Evolutionary conservation across 37 sponge, comb jelly and placozoan genomes (phyloP).

Genomic region (Tethya wilhelma): DNA sequence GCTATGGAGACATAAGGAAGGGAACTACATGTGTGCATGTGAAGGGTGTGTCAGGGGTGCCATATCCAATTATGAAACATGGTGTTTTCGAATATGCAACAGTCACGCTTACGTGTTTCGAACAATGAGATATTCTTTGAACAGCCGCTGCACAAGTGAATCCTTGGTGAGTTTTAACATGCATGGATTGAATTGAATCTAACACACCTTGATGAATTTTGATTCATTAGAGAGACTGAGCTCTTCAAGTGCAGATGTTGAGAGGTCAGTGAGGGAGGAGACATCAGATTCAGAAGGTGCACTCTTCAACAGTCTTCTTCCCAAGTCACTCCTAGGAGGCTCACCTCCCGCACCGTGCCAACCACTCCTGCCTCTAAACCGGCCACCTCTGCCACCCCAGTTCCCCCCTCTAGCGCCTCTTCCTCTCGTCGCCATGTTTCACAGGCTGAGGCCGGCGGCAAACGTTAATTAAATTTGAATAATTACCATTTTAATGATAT

Average conservation of each 20-base stretch:
- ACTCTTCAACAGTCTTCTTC: too few species aligned
- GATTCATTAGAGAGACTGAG: constrained; percentile 22
- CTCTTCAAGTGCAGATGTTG: background rate
- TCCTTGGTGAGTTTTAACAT: background rate
- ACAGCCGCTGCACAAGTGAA: constrained; percentile 36
- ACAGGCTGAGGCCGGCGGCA: too few species aligned
- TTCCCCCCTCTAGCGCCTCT: too few species aligned
- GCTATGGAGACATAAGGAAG: constrained; percentile 46
- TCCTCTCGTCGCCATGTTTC: too few species aligned
- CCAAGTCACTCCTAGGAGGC: too few species aligned
- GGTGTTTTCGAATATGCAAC: background rate
- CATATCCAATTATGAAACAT: too few species aligned
- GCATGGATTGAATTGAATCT: background rate
- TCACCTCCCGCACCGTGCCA: too few species aligned
- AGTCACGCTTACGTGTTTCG: constrained; percentile 51
- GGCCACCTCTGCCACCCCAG: background rate
- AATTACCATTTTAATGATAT: too few species aligned
- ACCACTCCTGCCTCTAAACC: background rate
- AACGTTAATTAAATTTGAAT: too few species aligned
- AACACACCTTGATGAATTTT: constrained; percentile 32
- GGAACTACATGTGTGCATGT: constrained; percentile 5
- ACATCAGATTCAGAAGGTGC: constrained; percentile 30
- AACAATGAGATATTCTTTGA: constrained; percentile 59
- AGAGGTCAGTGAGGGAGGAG: constrained; percentile 32
- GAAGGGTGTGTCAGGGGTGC: too few species aligned